phyloP scores from a whole-genome alignment of 2,797 vertebrate genomes.

The Peromyscus attwateri region DNA sequence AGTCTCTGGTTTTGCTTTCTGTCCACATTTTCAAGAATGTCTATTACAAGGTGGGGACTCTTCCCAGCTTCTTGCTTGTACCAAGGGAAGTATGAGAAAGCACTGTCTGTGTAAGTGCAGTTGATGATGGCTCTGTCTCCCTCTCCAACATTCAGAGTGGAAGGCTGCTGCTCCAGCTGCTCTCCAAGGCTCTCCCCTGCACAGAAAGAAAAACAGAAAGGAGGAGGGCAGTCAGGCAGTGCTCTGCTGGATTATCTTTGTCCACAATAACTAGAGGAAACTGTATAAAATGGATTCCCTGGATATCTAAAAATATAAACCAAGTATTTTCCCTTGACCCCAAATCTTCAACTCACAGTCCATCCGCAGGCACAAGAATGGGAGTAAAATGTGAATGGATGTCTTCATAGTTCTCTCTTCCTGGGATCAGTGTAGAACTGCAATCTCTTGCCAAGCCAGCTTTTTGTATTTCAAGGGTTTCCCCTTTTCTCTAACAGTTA shows the following conservation, averaged over 20 bases:
- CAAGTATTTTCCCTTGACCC: background rate
- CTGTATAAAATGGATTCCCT: background rate
- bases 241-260: background rate
- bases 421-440: background rate
- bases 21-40: background rate
- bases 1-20: background rate
- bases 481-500: background rate
- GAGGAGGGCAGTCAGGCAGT: background rate
- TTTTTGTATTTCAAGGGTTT: background rate
- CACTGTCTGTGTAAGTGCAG: conserved; percentile 74
- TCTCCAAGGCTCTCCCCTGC: conserved; percentile 59
- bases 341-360: conserved; percentile 59
- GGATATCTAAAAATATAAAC: background rate
- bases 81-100: conserved; percentile 51
- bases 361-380: conserved; percentile 38
- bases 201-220: background rate
- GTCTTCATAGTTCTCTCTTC: background rate
- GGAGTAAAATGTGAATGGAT: background rate
- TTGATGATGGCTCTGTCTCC: conserved; percentile 13
- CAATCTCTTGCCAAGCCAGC: background rate
- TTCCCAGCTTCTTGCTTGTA: conserved; percentile 21
- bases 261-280: background rate
- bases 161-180: conserved; percentile 59
- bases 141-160: background rate
- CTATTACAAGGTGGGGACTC: background rate